Evolutionary conservation across 2,113 vertebrate genomes (phyloP).

Genomic region (Syngnathoides biaculeatus): DNA sequence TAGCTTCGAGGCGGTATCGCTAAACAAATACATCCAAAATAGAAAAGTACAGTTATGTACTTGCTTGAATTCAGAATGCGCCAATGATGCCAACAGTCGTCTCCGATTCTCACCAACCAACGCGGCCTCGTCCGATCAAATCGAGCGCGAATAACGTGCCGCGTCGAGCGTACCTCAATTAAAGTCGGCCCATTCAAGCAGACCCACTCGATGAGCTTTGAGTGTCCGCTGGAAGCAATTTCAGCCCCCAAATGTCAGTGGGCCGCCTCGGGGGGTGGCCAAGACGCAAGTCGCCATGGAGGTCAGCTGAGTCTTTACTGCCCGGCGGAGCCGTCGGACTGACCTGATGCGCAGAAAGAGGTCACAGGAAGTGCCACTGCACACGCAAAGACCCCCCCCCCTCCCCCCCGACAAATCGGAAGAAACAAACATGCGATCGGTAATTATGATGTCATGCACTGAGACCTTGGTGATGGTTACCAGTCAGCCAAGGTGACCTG

Average conservation of each 20-base stretch:
- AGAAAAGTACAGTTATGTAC: not conserved
- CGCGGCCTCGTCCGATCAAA: not conserved
- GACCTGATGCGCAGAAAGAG: conserved; percentile 31
- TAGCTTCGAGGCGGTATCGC: not conserved
- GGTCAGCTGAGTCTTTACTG: conserved; percentile 52
- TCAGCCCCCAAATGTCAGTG: conserved; percentile 48
- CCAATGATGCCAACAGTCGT: too few relatives aligned
- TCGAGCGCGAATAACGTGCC: not conserved
- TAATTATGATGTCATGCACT: conserved; percentile 7
- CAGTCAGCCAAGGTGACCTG: not conserved
- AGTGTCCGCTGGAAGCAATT: conserved; percentile 1
- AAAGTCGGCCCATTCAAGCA: not conserved
- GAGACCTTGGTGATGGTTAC: conserved; percentile 30
- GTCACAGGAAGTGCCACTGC: conserved; percentile 14
- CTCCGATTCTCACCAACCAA: not conserved
- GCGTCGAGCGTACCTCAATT: not conserved
- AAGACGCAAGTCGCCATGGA: conserved; percentile 24
- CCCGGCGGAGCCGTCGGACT: conserved; percentile 18
- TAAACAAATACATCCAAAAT: not conserved
- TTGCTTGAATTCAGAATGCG: not conserved
- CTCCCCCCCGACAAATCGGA: not conserved
- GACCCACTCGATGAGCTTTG: not conserved
- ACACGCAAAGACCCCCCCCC: too few relatives aligned
- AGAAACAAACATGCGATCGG: conserved; percentile 8
- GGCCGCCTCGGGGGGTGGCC: not conserved